Base-by-base conservation (phyloP, 2,113 vertebrate species). In the Alaudala cheleensis region DNA sequence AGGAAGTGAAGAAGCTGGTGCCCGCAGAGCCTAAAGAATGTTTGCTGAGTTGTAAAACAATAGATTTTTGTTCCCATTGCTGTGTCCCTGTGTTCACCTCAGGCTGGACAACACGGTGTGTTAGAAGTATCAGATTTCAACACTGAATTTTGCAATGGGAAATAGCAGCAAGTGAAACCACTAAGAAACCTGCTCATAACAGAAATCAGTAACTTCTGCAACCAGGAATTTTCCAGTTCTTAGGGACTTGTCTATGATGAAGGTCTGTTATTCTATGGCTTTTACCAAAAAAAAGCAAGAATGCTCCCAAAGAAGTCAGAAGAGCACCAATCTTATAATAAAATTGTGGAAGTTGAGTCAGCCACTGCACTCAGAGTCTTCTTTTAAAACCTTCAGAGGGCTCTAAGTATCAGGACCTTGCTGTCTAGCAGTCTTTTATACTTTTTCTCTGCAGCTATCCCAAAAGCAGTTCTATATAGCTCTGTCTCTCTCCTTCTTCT, bases 1-100 rank as follows among this genome's bases (percentile, higher is more conserved):
- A 89, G 80, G 81, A 97, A 94, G 74, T 77, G 76, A 87, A 91
- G 90, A 47, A 86, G 71, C 79, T 15, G 19, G 80, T 84, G 69
- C 78, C 96, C 95, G 90, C 66, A 65, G 90, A 96, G 97, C 71
- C 86, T 92, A 92, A 96, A 96, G 91, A 94, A 81, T 51, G 81
- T 92, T 93, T 94, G 62, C 94, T 73, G 94, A 93, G 90, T 34
- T 77, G 77, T 97, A 93, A 97, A 97, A 96, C 92, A 93, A 90
- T 31, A n/a, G 37, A 7, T 25, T 66, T 47, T 81, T 96, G 85
- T 92, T 97, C 95, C 93, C 92, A 44, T 72, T 88, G 45, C 62
- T 10, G 15, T 16, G 64, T 69, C 56, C 60, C 78, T 10, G 29
- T 17, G 73, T 72, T 97, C 93, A 61, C 72, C 85, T 94, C 89